phyloP scores from a whole-genome alignment of 2,113 vertebrate species.

The Rallus limicola region DNA sequence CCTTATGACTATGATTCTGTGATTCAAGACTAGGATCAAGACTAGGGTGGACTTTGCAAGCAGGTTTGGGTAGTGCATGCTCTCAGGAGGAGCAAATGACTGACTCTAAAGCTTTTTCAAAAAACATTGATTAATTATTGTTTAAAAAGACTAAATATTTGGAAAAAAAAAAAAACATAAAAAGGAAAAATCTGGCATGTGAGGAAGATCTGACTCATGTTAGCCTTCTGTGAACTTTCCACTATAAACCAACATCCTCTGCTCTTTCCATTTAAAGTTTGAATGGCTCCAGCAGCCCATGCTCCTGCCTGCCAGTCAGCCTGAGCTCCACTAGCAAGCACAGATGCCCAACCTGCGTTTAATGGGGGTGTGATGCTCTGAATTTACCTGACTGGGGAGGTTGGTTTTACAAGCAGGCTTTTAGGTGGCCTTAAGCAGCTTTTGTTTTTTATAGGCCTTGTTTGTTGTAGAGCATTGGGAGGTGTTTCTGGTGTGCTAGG shows the following conservation, averaged over 20 bases:
- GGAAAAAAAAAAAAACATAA: not conserved
- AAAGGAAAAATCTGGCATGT: not conserved
- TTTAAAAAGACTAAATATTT: not conserved
- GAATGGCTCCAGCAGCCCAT: not conserved
- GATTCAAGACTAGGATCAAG: not conserved
- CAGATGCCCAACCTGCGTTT: too few relatives aligned
- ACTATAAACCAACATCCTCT: not conserved
- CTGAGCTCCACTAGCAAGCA: fast-evolving
- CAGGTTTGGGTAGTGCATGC: not conserved
- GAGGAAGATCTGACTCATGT: not conserved
- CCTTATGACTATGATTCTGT: not conserved
- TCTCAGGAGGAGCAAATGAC: not conserved
- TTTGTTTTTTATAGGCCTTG: not conserved
- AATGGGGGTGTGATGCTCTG: not conserved
- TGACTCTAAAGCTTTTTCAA: not conserved
- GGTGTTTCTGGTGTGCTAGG: not conserved
- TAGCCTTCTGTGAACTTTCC: not conserved
- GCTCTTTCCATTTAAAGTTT: not conserved
- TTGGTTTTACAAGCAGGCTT: not conserved
- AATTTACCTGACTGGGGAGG: not conserved
- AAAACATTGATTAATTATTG: not conserved
- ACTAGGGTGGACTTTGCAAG: fast-evolving
- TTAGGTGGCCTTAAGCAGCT: not conserved
- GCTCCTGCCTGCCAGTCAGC: not conserved
- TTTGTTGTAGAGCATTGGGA: not conserved